Percentiles rank a stretch among this genome's conserved stretches.
These are phyloP conservation scores for Sebastes matsubarae DNA, from an alignment of 2,797 vertebrate species.

Conservation along the genomic window DNA sequence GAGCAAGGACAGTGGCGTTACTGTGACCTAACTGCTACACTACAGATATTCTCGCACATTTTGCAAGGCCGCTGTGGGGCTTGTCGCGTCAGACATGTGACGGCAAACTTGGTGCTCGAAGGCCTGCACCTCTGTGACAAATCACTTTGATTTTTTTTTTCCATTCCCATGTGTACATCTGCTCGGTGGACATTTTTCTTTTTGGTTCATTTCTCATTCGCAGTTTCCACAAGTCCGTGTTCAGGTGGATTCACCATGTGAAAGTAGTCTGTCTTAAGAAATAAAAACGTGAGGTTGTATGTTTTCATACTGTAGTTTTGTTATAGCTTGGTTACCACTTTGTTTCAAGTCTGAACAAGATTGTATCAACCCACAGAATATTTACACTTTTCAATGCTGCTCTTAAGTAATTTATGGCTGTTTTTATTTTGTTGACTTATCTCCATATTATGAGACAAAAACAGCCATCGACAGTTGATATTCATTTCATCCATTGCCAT, in stretches of 20 bases:
- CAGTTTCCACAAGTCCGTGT: conserved; percentile 46
- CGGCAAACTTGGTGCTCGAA: conserved; percentile 49
- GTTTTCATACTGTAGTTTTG: conserved; percentile 64
- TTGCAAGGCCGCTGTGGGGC: conserved; percentile 31
- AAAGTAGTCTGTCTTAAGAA: conserved; percentile 65
- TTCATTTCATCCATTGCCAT: conserved; percentile 54
- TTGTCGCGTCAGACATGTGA: conserved; percentile 5
- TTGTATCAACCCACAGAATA: conserved; percentile 58
- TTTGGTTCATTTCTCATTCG: conserved; percentile 41
- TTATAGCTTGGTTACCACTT: conserved; percentile 59
- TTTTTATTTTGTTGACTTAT: conserved; percentile 42
- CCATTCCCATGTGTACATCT: conserved; percentile 56
- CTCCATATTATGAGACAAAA: conserved; percentile 55
- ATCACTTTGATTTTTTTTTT: conserved; percentile 56
- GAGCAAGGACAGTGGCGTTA: conserved; percentile 90
- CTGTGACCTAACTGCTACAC: conserved; percentile 82
- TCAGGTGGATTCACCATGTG: conserved; percentile 61
- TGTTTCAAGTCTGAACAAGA: conserved; percentile 53
- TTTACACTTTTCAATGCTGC: conserved; percentile 66
- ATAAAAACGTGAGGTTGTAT: conserved; percentile 70
- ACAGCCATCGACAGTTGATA: conserved; percentile 35
- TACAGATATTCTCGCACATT: conserved; percentile 39
- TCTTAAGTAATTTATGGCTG: conserved; percentile 50
- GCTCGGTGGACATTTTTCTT: conserved; percentile 41
- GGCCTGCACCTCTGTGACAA: conserved; percentile 59